Evolutionary conservation across 64 coral and sea anemone genomes (phyloP), one percentile per base, ranked within the genome.

Genomic region (Montipora foliosa): DNA sequence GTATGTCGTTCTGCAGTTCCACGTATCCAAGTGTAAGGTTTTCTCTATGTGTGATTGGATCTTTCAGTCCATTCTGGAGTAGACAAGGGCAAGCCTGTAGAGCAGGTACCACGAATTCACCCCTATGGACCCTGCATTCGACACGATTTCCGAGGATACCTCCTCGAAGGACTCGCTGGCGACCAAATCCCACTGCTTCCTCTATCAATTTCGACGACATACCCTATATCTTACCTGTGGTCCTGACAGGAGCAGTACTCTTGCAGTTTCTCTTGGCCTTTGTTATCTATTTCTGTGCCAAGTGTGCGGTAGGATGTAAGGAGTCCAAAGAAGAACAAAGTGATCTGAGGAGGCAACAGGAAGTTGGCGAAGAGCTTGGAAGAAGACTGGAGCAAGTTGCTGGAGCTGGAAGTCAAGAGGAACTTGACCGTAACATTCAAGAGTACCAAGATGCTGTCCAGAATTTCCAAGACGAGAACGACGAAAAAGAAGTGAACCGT

Each of bases 151-250:
- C n/a, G 4, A 55, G 21, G 52, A 61, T 25, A 25, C 1, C 20
- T 0, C 64, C 44, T 6, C 12, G 69, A 16, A 20, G 15, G 20
- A 9, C 37, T 3, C 49, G 37, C 37, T 37, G 37, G 1, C 37
- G 16, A 57, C 67, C 8, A 52, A 46, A 24, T 5, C 45, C 84
- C 0, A 20, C 4, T 5, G 8, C 84, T 51, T 57, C 67, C 24
- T 22, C 50, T 11, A 66, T 95, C 21, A 89, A 92, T 21, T 95
- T 98, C 80, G 96, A 95, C 21, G 96, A 95, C 49, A 49, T 82
- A 45, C 95, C 95, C 6, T 22, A 62, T 9, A 53, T 98, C 46
- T 22, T 83, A 1, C 92, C 89, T 14, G 78, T 73, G 1, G 92
- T 98, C 0, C 46, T 98, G 13, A 78, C 84, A 8, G 44, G 70